phyloP scores from a whole-genome alignment of 1,140 invertebrate species.

The Heliconius eleuchia region DNA sequence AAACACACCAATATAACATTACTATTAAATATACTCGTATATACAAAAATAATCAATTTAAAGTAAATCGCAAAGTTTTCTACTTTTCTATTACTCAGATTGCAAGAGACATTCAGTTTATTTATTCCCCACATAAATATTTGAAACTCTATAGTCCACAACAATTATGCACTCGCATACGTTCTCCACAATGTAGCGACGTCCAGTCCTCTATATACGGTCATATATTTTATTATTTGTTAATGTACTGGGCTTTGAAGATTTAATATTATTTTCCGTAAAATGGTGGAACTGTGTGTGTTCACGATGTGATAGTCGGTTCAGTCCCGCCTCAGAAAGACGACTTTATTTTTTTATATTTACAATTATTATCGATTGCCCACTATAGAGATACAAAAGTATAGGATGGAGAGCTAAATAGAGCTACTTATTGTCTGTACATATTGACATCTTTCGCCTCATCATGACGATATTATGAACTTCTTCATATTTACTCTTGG shows the following conservation, averaged over 20 bases:
- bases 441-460: too few species aligned
- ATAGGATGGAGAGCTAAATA: too few species aligned
- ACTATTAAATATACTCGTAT: background rate
- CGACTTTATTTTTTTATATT: too few species aligned
- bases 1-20: background rate
- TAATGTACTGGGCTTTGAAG: background rate
- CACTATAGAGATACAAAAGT: too few species aligned
- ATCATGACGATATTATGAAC: too few species aligned
- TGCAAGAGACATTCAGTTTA: slow-evolving; percentile 4
- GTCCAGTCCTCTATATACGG: background rate
- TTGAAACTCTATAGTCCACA: slow-evolving; percentile 8
- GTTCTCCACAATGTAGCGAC: background rate
- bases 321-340: too few species aligned
- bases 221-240: background rate
- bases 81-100: background rate
- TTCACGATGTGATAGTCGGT: too few species aligned
- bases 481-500: too few species aligned
- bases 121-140: background rate
- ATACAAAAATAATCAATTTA: background rate
- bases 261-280: background rate
- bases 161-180: background rate
- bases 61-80: background rate
- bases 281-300: background rate
- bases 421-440: too few species aligned
- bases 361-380: too few species aligned